A percentile compares a stretch with the other conserved stretches of the same genome.
phyloP scores from a whole-genome alignment of 2,113 vertebrate species.

The Phrynosoma blainvillii region DNA sequence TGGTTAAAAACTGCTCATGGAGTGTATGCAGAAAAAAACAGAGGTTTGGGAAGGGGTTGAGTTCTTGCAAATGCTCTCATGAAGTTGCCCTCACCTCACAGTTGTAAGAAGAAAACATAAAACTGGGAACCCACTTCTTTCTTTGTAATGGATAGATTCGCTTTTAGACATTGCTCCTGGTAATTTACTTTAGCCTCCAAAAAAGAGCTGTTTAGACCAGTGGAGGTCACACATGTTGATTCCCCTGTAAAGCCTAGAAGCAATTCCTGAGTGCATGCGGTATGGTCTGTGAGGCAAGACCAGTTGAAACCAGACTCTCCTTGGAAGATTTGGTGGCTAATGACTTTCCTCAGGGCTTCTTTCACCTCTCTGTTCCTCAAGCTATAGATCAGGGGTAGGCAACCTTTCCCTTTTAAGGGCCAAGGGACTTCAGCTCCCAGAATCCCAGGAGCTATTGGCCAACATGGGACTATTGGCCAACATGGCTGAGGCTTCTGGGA shows the following conservation, averaged over 20 bases:
- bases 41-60: not conserved
- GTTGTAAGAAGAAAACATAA: not conserved
- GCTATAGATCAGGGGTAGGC: no score
- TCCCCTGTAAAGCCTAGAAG: not conserved
- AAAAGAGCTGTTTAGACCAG: not conserved
- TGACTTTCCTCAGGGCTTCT: conserved; percentile 29
- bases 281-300: not conserved
- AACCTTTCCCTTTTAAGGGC: no score
- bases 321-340: conserved; percentile 3
- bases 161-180: not conserved
- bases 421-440: no score
- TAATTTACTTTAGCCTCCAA: not conserved
- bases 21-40: no score
- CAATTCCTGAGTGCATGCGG: no score
- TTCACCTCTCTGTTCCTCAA: conserved; percentile 67
- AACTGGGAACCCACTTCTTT: not conserved
- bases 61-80: not conserved
- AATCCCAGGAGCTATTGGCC: no score
- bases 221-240: not conserved
- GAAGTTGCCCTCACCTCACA: not conserved
- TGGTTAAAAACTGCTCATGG: no score
- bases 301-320: not conserved
- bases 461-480: no score
- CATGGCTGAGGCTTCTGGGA: no score
- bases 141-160: not conserved